Percentiles rank a stretch among this genome's conserved stretches.
Conservation (phyloP, 2,888 invertebrate genomes). For the Coecobrya sp. region DNA sequence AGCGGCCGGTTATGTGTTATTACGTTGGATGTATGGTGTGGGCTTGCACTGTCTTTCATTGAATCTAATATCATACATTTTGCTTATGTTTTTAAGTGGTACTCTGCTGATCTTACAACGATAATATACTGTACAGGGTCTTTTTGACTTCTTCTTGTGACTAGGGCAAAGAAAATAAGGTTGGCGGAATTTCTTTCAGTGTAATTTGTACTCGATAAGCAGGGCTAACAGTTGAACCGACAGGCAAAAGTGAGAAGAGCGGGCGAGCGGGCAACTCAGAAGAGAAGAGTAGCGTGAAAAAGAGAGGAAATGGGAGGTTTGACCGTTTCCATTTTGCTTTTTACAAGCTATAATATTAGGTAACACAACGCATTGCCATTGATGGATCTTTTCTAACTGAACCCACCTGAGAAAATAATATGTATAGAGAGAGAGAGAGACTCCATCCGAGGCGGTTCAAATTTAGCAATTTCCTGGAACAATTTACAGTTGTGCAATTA, state of each 20-base stretch:
- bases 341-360: slow-evolving; percentile 36
- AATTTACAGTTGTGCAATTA: slow-evolving; percentile 67
- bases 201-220: neutral
- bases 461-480: slow-evolving; percentile 81
- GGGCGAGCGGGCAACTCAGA: slow-evolving; percentile 7
- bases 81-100: slow-evolving; percentile 51
- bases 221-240: neutral
- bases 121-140: neutral
- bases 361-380: neutral
- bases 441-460: slow-evolving; percentile 40
- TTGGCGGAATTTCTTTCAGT: slow-evolving; percentile 24
- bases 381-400: slow-evolving; percentile 4
- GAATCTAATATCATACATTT: slow-evolving; percentile 21
- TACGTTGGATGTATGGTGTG: neutral
- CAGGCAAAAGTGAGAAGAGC: slow-evolving; percentile 13
- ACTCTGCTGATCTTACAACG: too few relatives aligned
- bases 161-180: slow-evolving; percentile 59
- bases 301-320: slow-evolving; percentile 77
- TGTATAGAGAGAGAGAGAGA: neutral
- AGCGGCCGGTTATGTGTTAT: slow-evolving; percentile 21
- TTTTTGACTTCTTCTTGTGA: slow-evolving; percentile 11
- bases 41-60: slow-evolving; percentile 29
- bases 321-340: slow-evolving; percentile 57
- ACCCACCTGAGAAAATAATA: slow-evolving; percentile 70
- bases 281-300: slow-evolving; percentile 7